Conservation (phyloP, 2,888 invertebrate species). For the Latheticus oryzae region DNA sequence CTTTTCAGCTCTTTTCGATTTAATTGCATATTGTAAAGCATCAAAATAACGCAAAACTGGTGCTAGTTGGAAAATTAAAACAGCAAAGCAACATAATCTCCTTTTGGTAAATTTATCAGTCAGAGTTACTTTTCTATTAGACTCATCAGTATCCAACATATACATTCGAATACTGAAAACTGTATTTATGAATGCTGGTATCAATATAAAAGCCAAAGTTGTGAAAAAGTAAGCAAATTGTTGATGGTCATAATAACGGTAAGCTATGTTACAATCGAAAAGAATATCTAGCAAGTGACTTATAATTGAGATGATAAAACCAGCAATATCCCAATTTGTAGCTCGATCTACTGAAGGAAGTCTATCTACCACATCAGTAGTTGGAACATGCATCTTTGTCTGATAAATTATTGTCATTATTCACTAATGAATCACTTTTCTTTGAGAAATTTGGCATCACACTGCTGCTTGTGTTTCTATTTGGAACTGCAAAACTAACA, state of each 20-base stretch:
- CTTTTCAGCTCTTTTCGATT: constrained; percentile 73
- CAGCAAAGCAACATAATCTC: constrained; percentile 71
- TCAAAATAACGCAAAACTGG: constrained; percentile 77
- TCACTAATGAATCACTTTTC: constrained; percentile 12
- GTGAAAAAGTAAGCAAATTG: constrained; percentile 74
- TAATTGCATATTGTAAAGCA: constrained; percentile 74
- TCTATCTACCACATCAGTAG: constrained; percentile 71
- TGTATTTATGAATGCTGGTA: constrained; percentile 81
- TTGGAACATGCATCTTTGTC: constrained; percentile 61
- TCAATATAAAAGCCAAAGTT: constrained; percentile 77
- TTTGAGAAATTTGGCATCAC: constrained; percentile 19
- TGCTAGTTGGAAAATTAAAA: constrained; percentile 78
- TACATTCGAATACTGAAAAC: constrained; percentile 80
- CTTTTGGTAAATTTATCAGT: constrained; percentile 72
- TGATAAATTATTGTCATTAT: constrained; percentile 57
- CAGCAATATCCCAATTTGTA: constrained; percentile 73
- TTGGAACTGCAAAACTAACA: constrained; percentile 22
- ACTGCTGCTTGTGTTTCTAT: constrained; percentile 6
- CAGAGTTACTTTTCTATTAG: constrained; percentile 67
- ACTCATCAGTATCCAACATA: constrained; percentile 70
- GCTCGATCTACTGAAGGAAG: constrained; percentile 72
- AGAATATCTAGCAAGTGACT: constrained; percentile 78
- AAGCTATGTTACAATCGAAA: constrained; percentile 77
- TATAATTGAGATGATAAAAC: constrained; percentile 74
- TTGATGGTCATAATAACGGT: constrained; percentile 70